Conservation (phyloP, 2,888 invertebrate genomes). For the Spicauda simplicius region DNA sequence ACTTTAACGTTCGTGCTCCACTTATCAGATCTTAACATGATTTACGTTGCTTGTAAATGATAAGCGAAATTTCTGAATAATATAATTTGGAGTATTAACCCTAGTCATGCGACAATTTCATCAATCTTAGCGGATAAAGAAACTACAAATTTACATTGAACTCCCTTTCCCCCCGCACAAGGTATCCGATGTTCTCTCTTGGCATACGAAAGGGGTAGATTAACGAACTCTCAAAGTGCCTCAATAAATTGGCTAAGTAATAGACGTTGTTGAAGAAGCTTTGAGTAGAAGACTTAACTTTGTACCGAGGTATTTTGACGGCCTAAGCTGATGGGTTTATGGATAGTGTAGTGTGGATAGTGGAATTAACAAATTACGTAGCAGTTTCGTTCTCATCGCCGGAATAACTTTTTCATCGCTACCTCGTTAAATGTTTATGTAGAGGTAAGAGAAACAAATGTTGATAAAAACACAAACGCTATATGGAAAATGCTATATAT, state of each 20-base stretch:
- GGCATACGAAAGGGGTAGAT: constrained; percentile 51
- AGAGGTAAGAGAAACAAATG: too few species aligned
- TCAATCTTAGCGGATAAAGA: constrained; percentile 59
- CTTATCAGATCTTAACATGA: constrained; percentile 22
- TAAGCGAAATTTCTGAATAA: constrained; percentile 31
- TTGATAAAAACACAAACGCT: too few species aligned
- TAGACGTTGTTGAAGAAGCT: constrained; percentile 48
- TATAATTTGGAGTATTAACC: constrained; percentile 39
- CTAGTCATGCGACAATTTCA: constrained; percentile 54
- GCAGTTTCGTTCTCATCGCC: not conserved
- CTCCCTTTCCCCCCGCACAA: constrained; percentile 44
- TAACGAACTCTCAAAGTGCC: constrained; percentile 51
- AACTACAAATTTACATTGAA: constrained; percentile 54
- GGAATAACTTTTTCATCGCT: not conserved
- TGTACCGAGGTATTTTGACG: constrained; percentile 45
- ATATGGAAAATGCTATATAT: too few species aligned
- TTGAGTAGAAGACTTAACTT: constrained; percentile 48
- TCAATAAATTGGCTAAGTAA: constrained; percentile 51
- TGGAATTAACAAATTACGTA: constrained; percentile 40
- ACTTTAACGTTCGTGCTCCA: not conserved
- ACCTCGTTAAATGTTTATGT: not conserved
- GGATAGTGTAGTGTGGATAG: constrained; percentile 40
- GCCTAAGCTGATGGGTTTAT: constrained; percentile 46
- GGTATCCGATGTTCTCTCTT: constrained; percentile 37
- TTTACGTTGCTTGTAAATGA: constrained; percentile 12